Percentiles rank a stretch among this genome's conserved stretches.
phyloP scores from a whole-genome alignment of 1,140 invertebrate genomes.

The Papilio xuthus region DNA sequence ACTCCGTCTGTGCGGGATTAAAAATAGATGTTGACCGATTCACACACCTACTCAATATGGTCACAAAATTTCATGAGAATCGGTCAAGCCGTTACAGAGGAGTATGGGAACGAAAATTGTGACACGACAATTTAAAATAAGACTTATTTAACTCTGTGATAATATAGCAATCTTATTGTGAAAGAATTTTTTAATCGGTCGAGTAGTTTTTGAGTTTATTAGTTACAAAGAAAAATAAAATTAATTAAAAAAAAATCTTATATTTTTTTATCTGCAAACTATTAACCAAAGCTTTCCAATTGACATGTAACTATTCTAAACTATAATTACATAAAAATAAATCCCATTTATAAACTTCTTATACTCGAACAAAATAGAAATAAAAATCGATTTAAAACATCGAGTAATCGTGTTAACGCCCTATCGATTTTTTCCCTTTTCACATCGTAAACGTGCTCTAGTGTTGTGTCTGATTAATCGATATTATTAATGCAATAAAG shows the following conservation, averaged over 20 bases:
- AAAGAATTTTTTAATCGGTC: neutral
- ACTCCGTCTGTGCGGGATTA: too few species aligned
- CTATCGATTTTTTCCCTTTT: conserved; percentile 47
- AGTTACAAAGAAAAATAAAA: neutral
- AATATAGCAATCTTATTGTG: neutral
- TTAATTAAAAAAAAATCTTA: too few species aligned
- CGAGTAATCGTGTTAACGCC: conserved; percentile 52
- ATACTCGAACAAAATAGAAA: neutral
- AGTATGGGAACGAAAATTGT: conserved; percentile 4
- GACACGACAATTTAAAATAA: neutral
- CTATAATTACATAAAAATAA: neutral
- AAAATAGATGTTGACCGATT: too few species aligned
- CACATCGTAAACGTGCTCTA: conserved; percentile 51
- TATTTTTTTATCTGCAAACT: too few species aligned
- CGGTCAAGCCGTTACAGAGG: neutral
- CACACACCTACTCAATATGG: too few species aligned
- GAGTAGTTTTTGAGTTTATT: neutral
- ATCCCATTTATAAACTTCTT: neutral
- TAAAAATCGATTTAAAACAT: conserved; percentile 42
- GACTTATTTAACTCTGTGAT: neutral
- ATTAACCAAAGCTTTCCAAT: neutral
- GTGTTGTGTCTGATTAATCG: conserved; percentile 67
- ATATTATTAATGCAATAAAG: conserved; percentile 57
- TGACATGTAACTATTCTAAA: neutral
- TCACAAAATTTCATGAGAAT: neutral